Percentiles rank a stretch among this genome's conserved stretches.
phyloP scores from a whole-genome alignment of 92 coral and sea anemone species.

The Paragorgia papillata region DNA sequence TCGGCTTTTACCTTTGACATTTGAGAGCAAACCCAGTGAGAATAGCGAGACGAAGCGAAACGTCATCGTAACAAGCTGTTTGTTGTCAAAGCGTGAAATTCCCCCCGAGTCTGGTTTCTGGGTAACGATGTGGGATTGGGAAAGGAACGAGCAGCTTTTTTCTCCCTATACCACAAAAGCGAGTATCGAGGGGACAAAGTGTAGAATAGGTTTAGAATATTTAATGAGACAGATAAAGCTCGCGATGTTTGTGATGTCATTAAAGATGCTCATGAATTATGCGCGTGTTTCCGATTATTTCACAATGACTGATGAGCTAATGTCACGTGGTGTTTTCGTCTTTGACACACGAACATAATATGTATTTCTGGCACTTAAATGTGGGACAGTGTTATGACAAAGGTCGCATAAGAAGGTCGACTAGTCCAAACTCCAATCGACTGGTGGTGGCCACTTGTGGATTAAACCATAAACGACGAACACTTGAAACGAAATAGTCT shows the following conservation, averaged over 20 bases:
- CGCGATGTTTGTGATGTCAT: constrained; percentile 43
- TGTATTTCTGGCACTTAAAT: too few relatives aligned
- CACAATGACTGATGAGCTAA: neutral
- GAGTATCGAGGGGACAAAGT: neutral
- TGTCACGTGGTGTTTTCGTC: constrained; percentile 4
- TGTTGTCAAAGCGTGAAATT: constrained; percentile 19
- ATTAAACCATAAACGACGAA: neutral
- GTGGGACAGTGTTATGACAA: too few relatives aligned
- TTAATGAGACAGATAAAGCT: constrained; percentile 26
- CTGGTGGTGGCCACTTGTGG: neutral
- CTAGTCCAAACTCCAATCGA: too few relatives aligned
- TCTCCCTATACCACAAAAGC: neutral
- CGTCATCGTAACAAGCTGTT: neutral
- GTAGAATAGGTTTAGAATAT: constrained; percentile 15
- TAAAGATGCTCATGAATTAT: constrained; percentile 16
- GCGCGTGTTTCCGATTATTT: neutral
- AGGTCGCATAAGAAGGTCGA: too few relatives aligned
- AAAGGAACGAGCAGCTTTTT: too few relatives aligned
- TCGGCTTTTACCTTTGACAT: constrained; percentile 38
- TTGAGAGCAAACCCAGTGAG: neutral
- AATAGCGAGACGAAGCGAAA: neutral
- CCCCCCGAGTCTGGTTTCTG: too few relatives aligned
- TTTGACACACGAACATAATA: neutral
- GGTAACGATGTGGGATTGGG: too few relatives aligned
- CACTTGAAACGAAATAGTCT: neutral